These are phyloP conservation scores for Pristionchus exspectatus DNA, from an alignment of 2,888 invertebrate genomes.

Conservation along the genomic window DNA sequence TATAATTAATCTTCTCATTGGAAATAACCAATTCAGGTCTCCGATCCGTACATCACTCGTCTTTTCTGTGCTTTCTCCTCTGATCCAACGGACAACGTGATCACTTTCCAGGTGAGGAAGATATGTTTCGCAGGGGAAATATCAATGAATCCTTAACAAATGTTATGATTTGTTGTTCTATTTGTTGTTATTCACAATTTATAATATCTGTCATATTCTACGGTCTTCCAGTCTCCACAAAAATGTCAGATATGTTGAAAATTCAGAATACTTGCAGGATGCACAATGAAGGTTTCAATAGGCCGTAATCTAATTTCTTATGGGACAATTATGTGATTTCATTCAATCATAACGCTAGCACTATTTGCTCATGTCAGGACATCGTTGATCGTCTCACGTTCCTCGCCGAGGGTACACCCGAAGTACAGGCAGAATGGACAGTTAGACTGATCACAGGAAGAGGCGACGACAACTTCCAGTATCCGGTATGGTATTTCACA, in stretches of 20 bases:
- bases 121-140: background rate
- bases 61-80: conserved; percentile 56
- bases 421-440: conserved; percentile 73
- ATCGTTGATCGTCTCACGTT: conserved; percentile 62
- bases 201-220: too few relatives aligned
- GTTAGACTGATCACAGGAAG: conserved; percentile 72
- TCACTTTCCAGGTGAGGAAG: conserved; percentile 66
- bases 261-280: too few relatives aligned
- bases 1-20: too few relatives aligned
- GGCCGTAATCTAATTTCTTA: background rate
- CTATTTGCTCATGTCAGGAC: conserved; percentile 57
- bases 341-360: background rate
- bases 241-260: too few relatives aligned
- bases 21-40: conserved; percentile 55
- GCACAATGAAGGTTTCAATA: background rate
- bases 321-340: background rate
- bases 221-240: too few relatives aligned
- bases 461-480: conserved; percentile 64
- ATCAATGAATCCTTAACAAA: background rate
- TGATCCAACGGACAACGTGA: conserved; percentile 58
- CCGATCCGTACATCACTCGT: conserved; percentile 67
- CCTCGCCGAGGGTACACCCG: conserved; percentile 65
- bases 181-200: too few relatives aligned
- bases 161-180: background rate
- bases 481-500: conserved; percentile 56